Conservation (phyloP, 1,140 invertebrate genomes). For the Tetraneura akinire region DNA sequence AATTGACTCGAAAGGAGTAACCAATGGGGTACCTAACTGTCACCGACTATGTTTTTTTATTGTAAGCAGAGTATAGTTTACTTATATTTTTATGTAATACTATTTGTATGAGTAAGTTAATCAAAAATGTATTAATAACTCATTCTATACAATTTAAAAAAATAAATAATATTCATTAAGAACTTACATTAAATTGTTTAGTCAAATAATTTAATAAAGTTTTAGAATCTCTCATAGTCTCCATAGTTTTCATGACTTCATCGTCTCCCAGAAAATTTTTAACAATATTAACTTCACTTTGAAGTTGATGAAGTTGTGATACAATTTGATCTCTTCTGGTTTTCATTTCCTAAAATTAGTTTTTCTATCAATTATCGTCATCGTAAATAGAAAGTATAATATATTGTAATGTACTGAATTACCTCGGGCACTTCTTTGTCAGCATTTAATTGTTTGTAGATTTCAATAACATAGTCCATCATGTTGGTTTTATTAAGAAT, state of each 20-base stretch:
- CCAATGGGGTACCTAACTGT: too few relatives aligned
- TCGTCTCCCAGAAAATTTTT: slow-evolving; percentile 84
- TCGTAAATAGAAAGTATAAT: slow-evolving; percentile 45
- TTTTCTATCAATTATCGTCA: too few relatives aligned
- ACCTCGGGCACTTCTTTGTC: slow-evolving; percentile 80
- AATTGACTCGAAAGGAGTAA: too few relatives aligned
- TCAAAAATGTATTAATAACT: too few relatives aligned
- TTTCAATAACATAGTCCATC: slow-evolving; percentile 98
- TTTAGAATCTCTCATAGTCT: slow-evolving; percentile 89
- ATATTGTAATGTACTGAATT: slow-evolving; percentile 53
- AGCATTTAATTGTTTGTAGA: slow-evolving; percentile 82
- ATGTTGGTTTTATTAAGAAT: slow-evolving; percentile 98
- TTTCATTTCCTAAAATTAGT: slow-evolving; percentile 70
- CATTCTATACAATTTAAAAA: too few relatives aligned
- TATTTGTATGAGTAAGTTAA: too few relatives aligned
- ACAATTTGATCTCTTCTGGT: slow-evolving; percentile 80
- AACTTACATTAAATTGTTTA: slow-evolving; percentile 75
- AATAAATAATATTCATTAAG: too few relatives aligned
- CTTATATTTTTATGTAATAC: too few relatives aligned
- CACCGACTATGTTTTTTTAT: too few relatives aligned
- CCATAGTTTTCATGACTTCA: slow-evolving; percentile 89
- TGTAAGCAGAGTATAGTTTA: too few relatives aligned
- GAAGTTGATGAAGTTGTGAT: slow-evolving; percentile 78
- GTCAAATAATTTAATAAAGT: slow-evolving; percentile 86
- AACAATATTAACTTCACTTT: slow-evolving; percentile 82